phyloP scores from a whole-genome alignment of 2,888 invertebrate species.

The Micoletzkya japonica region DNA sequence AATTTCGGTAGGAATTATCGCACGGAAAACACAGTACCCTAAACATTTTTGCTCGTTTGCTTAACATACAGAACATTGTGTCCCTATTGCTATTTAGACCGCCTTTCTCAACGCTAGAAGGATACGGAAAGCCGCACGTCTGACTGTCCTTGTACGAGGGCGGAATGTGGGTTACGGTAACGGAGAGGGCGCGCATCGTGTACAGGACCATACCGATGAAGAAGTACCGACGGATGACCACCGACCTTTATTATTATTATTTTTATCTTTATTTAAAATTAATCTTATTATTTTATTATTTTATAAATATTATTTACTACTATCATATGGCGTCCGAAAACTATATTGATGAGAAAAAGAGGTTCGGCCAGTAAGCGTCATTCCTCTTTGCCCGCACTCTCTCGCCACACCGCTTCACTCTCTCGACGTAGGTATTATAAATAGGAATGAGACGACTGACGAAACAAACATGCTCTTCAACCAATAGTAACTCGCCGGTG shows the following conservation, averaged over 20 bases:
- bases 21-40: no score
- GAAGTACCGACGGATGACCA: slow-evolving; percentile 18
- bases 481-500: slow-evolving; percentile 13
- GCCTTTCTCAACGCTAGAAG: neutral
- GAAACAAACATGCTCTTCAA: neutral
- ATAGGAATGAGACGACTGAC: neutral
- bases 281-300: neutral
- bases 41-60: no score
- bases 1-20: no score
- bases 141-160: slow-evolving; percentile 15
- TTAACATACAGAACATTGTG: no score
- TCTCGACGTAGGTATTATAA: no score
- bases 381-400: no score
- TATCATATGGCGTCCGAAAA: no score
- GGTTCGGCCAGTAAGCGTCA: no score
- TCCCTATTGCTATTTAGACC: neutral
- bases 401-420: no score
- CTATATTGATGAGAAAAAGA: no score
- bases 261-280: neutral
- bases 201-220: slow-evolving; percentile 2
- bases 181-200: slow-evolving; percentile 20
- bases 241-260: slow-evolving; percentile 12
- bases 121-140: neutral
- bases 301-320: no score
- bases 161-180: slow-evolving; percentile 21